Base-by-base conservation (phyloP, 1,140 invertebrate species). In the Trichonephila clavipes region DNA sequence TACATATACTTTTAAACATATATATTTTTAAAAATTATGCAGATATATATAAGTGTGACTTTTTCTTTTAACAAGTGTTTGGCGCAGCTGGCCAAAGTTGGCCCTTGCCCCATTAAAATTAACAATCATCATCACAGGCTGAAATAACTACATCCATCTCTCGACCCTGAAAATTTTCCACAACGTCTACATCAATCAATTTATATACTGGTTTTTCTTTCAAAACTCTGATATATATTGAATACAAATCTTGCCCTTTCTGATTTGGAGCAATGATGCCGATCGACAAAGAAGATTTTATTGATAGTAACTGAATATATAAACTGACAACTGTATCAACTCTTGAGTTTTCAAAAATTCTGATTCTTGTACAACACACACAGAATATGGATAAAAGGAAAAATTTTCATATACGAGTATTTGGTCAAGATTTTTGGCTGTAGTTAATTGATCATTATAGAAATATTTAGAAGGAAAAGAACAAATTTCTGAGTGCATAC, bases 401-500 rank as follows among this genome's bases (percentile, higher is more conserved):
- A 95, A 96, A 28, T 85, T 7, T 94, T 51, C 0, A 95, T 86
- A 10, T 95, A 16, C n/a, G n/a, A n/a, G n/a, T n/a, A 28, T 59
- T 95, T 58, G 95, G 95, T 87, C 77, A 24, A 58, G 58, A 16
- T 66, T 24, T 19, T 88, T n/a, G 12, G 95, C 94, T 95, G 97
- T 97, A 89, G 96, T 95, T 24, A 98, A 94, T 69, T 95, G 95
- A 40, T 96, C 96, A 7, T 96, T 96, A 95, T 99, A 99, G 95
- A 99, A 98, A 24, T 97, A 97, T 14, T 96, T 95, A 95, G 97
- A 98, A 0, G 98, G 98, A 96, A 97, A 98, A 62, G 96, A 95
- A 14, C 97, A 97, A 90, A 98, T 98, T 91, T 97, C 97, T 61
- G 96, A 96, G 94, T 98, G 97, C 98, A 99, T 99, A 94, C 98